Conservation (phyloP, 2,113 vertebrate genomes). For the Gorsachius goisagi region DNA sequence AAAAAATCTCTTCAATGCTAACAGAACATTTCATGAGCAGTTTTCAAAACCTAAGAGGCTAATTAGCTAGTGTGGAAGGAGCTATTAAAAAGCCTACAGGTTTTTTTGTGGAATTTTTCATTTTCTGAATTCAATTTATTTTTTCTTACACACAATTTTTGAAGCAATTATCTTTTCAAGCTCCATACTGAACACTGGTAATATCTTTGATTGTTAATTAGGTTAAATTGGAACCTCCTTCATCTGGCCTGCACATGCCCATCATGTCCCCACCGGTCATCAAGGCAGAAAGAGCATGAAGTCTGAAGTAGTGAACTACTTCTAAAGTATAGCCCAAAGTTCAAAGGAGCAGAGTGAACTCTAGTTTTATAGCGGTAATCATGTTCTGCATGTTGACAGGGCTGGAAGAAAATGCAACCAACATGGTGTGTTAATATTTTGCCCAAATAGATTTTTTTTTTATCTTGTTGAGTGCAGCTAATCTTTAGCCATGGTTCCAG, state of each 20-base stretch:
- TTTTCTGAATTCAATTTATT: not conserved
- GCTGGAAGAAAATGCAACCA: not conserved
- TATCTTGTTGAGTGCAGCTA: not conserved
- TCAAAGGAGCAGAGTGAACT: not conserved
- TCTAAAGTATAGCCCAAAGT: not conserved
- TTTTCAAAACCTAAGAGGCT: constrained; percentile 4
- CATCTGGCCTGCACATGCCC: not conserved
- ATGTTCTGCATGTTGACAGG: not conserved
- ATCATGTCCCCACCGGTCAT: not conserved
- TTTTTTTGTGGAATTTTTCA: not conserved
- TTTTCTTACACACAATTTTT: not conserved
- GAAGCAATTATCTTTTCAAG: constrained; percentile 14
- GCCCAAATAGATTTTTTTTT: not conserved
- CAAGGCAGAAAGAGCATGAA: not conserved
- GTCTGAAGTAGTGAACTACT: not conserved
- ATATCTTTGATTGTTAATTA: constrained; percentile 33
- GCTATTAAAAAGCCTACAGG: not conserved
- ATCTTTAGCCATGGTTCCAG: not conserved
- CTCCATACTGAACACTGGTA: not conserved
- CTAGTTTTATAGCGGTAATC: not conserved
- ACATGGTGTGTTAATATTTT: not conserved
- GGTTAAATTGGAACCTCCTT: constrained; percentile 18
- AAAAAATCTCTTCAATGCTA: not conserved
- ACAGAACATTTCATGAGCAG: not conserved
- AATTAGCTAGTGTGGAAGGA: constrained; percentile 3